These are phyloP conservation scores for Sebastes umbrosus DNA, from an alignment of 2,797 vertebrate genomes.

Conservation along the genomic window DNA sequence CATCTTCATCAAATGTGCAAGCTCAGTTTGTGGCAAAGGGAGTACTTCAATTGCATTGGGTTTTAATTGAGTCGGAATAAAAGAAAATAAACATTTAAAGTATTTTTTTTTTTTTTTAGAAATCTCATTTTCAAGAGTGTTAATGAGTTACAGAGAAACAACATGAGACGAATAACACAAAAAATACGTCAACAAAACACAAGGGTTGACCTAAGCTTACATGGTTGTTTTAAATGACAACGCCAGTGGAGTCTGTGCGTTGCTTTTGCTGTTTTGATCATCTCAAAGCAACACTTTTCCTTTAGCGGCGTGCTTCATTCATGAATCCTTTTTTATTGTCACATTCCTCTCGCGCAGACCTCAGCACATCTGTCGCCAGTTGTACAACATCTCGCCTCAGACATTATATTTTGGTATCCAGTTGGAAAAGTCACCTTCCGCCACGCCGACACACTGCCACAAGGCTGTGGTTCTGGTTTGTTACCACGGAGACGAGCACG, in stretches of 20 bases:
- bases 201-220: neutral
- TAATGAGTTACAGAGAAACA: neutral
- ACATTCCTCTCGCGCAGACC: slow-evolving; percentile 8
- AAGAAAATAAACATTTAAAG: too few relatives aligned
- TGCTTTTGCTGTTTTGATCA: neutral
- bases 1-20: neutral
- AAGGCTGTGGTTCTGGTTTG: slow-evolving; percentile 64
- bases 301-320: neutral
- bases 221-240: neutral
- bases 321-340: neutral
- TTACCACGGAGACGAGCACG: slow-evolving; percentile 65
- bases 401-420: slow-evolving; percentile 63
- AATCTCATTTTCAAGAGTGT: neutral
- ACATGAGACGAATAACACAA: neutral
- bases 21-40: neutral
- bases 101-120: too few relatives aligned
- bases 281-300: neutral
- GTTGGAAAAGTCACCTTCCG: slow-evolving; percentile 55
- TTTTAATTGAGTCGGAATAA: too few relatives aligned
- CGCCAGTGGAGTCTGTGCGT: neutral
- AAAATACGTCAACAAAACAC: neutral
- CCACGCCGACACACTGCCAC: slow-evolving; percentile 54
- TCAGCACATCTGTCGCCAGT: slow-evolving; percentile 47
- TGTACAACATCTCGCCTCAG: slow-evolving; percentile 47
- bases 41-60: too few relatives aligned